These are phyloP conservation scores for Leptatherina wallacei DNA, from an alignment of 2,797 vertebrate genomes.

Conservation along the genomic window DNA sequence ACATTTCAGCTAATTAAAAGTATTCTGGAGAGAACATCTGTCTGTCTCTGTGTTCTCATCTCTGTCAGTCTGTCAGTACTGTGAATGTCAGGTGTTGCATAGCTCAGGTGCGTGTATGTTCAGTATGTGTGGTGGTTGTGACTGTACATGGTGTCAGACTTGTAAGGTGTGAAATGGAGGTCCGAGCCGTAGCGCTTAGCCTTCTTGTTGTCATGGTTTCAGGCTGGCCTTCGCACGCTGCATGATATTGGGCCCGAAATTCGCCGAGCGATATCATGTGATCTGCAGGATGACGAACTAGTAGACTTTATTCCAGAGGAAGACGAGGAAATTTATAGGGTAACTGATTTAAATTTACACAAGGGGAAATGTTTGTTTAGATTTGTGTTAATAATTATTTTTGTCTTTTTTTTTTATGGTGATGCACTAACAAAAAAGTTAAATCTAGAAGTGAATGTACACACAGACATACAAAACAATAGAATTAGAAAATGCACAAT, in stretches of 20 bases:
- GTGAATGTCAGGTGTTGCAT: slow-evolving; percentile 71
- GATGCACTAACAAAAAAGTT: slow-evolving; percentile 20
- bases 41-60: slow-evolving; percentile 75
- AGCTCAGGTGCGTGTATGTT: slow-evolving; percentile 61
- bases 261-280: slow-evolving; percentile 99
- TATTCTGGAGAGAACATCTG: slow-evolving; percentile 70
- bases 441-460: slow-evolving; percentile 24
- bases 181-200: slow-evolving; percentile 67
- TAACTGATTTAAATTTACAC: slow-evolving; percentile 85
- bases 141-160: slow-evolving; percentile 54
- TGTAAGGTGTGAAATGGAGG: slow-evolving; percentile 69
- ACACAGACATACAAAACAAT: slow-evolving; percentile 5
- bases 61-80: slow-evolving; percentile 73
- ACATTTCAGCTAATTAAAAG: slow-evolving; percentile 25
- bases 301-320: slow-evolving; percentile 96
- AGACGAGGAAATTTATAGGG: slow-evolving; percentile 99
- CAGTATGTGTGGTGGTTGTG: slow-evolving; percentile 65
- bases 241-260: slow-evolving; percentile 99
- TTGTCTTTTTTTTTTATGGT: slow-evolving; percentile 16
- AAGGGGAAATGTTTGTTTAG: slow-evolving; percentile 54
- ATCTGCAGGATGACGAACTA: slow-evolving; percentile 98
- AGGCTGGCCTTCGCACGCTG: slow-evolving; percentile 99
- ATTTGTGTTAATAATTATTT: slow-evolving; percentile 36
- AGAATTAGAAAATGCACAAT: neutral
- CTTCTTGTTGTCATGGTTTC: slow-evolving; percentile 87